Conservation (phyloP, 2,888 invertebrate species). For the Athalia cordata region DNA sequence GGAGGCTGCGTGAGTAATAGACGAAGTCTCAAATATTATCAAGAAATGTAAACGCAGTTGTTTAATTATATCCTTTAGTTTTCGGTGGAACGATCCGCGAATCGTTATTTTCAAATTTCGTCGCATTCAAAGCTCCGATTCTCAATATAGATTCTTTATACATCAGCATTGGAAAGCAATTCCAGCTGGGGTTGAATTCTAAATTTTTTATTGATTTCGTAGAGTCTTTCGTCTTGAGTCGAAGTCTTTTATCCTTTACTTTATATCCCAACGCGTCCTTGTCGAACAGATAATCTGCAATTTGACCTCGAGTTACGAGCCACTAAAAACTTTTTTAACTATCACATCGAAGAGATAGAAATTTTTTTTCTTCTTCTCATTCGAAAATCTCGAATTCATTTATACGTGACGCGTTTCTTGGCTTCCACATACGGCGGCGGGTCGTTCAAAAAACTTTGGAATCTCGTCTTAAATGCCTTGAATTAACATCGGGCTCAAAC, state of each 20-base stretch:
- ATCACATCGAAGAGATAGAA: background rate
- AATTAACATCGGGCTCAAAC: background rate
- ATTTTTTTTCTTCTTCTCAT: background rate
- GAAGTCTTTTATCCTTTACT: constrained; percentile 2
- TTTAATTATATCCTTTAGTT: too few relatives aligned
- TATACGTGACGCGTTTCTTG: background rate
- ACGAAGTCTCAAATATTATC: background rate
- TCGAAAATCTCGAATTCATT: too few relatives aligned
- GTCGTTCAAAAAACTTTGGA: background rate
- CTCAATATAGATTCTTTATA: too few relatives aligned
- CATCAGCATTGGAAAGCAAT: constrained; percentile 24
- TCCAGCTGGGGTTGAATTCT: constrained; percentile 38
- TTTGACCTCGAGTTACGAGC: background rate
- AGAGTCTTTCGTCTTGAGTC: background rate
- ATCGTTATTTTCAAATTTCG: too few relatives aligned
- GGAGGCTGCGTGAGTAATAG: constrained; percentile 85
- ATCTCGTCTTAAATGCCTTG: constrained; percentile 1
- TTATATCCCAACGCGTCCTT: background rate
- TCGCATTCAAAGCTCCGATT: background rate
- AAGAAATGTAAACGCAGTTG: too few relatives aligned
- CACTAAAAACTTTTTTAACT: constrained; percentile 8
- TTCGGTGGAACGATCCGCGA: background rate
- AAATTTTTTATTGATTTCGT: constrained; percentile 27
- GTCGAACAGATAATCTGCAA: background rate
- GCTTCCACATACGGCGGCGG: background rate